Evolutionary conservation across 2,888 invertebrate species (phyloP), one percentile per base, ranked within the genome.

Genomic region (Hydropsyche betteni): DNA sequence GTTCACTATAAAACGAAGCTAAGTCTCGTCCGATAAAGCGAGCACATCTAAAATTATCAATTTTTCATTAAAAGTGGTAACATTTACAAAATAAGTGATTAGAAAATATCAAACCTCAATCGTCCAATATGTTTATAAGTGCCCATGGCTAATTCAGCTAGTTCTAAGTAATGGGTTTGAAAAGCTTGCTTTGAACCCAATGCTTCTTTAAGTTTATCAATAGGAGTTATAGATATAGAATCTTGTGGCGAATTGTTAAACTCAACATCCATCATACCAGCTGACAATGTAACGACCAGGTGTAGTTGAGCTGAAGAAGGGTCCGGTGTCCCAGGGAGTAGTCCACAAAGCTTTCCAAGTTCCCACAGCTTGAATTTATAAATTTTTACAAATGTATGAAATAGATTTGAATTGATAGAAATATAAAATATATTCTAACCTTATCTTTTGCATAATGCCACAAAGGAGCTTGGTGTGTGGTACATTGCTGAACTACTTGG

Each of bases 81-180:
- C 38, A 50, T 12, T 44, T n/a, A 50, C 44, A 69, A 7, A 51
- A 53, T 52, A 34, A 70, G 2, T 53, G n/a, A 1, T 24, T 52
- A 50, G 4, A 53, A 24, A 38, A 44, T 50, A 50, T 33, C 82
- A 70, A 8, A 87, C 83, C 91, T 87, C 80, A 90, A 83, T 77
- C 94, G 88, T 0, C 93, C 93, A 79, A 98, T 96, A 85, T 98
- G 97, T 82, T 98, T 98, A 83, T 95, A 98, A 0, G 97, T 98
- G 72, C 97, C 96, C 91, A 98, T 97, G 0, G 98, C 96, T 79
- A 98, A 85, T 83, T 98, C 98, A 0, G 97, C 95, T 76, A 98
- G 85, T 84, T 98, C 98, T 83, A 97, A 85, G 83, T 98, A 98
- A 80, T 96, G 93, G 83, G 94, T 94, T 81, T 94, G 93, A 83